These are phyloP conservation scores for Emydoidea blandingii DNA, from an alignment of 2,797 vertebrate genomes.

Conservation along the genomic window DNA sequence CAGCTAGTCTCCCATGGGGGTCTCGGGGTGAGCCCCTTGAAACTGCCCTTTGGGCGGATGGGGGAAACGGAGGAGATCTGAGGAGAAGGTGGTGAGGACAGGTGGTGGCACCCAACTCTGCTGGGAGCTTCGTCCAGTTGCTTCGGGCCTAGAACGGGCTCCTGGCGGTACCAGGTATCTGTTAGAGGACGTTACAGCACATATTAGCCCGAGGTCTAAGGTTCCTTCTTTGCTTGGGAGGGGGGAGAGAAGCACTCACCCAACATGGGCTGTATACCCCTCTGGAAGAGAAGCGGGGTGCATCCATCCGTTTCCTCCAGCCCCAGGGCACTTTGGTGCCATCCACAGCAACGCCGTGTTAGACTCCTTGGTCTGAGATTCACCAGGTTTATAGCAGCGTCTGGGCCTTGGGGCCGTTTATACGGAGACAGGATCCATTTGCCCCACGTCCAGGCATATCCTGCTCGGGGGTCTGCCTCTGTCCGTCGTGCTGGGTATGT, in stretches of 20 bases:
- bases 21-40: background rate
- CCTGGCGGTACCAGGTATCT: fast-evolving
- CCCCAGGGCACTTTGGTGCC: background rate
- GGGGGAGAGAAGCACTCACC: fast-evolving
- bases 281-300: background rate
- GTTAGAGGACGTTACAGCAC: fast-evolving
- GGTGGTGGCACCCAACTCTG: background rate
- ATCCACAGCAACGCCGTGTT: background rate
- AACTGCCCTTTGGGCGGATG: background rate
- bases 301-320: no score
- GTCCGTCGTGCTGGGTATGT: background rate
- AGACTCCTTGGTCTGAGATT: background rate
- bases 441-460: background rate
- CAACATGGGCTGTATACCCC: fast-evolving
- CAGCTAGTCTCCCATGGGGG: background rate
- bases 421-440: background rate
- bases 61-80: background rate
- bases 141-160: background rate
- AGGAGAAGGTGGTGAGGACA: no score
- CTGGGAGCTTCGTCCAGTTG: background rate
- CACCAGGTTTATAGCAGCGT: background rate
- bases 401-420: background rate
- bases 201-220: fast-evolving
- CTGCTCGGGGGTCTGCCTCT: background rate
- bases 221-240: background rate